Base-by-base conservation (phyloP, 2,888 invertebrate genomes). In the Rotaria socialis region DNA sequence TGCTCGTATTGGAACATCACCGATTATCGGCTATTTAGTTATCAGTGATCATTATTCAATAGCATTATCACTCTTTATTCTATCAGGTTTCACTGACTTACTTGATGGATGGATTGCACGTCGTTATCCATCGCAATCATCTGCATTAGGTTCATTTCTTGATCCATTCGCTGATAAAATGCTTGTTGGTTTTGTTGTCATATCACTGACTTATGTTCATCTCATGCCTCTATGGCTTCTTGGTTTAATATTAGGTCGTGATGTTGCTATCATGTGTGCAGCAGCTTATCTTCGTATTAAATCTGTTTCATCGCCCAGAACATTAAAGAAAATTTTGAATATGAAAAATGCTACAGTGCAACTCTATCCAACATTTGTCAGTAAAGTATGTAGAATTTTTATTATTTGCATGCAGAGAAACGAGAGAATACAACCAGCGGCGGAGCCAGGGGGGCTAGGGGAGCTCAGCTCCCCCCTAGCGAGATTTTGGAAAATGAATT, bases 131-230 rank as follows among this genome's bases (percentile, higher is more conserved):
- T 94, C 94, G 56, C 98, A 99, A 91, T 94, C 95, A 47, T 95
- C 97, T 52, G 95, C 95, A 90, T 93, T 96, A 90, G 98, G 98
- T 0, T 96, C 96, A 87, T 96, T 97, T 89, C 91, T 99, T 27
- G 98, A 99, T 92, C 98, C 98, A 0, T 93, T 97, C 92, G 98
- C 98, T 5, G 98, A 99, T 91, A 99, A 99, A 92, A 93, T 97
- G 60, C 93, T 99, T 4, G 94, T 98, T 88, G 95, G 95, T 22
- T 95, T 95, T 1, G 92, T 98, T 86, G 96, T 96, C 89, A 92
- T 97, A 85, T 94, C 96, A 0, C 92, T 98, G 87, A 95, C 96
- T 11, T n/a, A 74, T 10, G 75, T 75, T 58, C 27, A 75, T 75
- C 75, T 86, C 60, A 35, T 86, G 27, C 86, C 86, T 19, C 7